phyloP scores from a whole-genome alignment of 2,113 vertebrate species.

The Solenodon paradoxus region DNA sequence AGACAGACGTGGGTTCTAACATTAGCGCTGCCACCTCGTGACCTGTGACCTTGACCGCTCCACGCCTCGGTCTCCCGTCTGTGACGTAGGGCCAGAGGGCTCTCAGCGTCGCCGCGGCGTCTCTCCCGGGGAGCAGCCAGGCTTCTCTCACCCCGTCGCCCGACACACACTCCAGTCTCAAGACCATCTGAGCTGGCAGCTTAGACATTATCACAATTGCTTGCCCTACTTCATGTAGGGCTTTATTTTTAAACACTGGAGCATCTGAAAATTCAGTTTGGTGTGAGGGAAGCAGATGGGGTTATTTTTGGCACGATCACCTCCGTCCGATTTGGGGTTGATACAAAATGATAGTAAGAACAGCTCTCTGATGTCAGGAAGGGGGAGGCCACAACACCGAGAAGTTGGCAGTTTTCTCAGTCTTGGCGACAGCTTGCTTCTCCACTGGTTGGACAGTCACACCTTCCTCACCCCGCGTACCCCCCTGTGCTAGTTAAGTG shows the following conservation, averaged over 20 bases:
- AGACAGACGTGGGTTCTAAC: background rate
- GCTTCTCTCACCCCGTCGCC: no score
- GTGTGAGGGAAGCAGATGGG: slow-evolving; percentile 38
- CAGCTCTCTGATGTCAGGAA: background rate
- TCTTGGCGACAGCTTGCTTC: background rate
- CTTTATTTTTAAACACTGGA: slow-evolving; percentile 64
- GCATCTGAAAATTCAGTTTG: slow-evolving; percentile 44
- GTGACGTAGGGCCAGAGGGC: background rate
- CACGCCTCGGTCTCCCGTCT: no score
- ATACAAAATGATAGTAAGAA: background rate
- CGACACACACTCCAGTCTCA: background rate
- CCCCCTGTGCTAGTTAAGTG: background rate
- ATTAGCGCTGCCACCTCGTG: background rate
- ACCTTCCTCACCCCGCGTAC: no score
- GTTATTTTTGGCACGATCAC: slow-evolving; percentile 48
- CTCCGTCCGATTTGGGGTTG: background rate
- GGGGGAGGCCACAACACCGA: no score
- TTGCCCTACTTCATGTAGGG: slow-evolving; percentile 53
- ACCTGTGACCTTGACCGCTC: background rate
- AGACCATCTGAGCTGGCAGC: background rate
- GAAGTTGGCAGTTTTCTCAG: no score
- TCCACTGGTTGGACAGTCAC: background rate
- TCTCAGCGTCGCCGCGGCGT: no score
- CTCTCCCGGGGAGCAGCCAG: no score
- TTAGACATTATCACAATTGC: slow-evolving; percentile 18